These are phyloP conservation scores for Porites australiensis DNA, from an alignment of 64 coral and sea anemone genomes.

Conservation along the genomic window DNA sequence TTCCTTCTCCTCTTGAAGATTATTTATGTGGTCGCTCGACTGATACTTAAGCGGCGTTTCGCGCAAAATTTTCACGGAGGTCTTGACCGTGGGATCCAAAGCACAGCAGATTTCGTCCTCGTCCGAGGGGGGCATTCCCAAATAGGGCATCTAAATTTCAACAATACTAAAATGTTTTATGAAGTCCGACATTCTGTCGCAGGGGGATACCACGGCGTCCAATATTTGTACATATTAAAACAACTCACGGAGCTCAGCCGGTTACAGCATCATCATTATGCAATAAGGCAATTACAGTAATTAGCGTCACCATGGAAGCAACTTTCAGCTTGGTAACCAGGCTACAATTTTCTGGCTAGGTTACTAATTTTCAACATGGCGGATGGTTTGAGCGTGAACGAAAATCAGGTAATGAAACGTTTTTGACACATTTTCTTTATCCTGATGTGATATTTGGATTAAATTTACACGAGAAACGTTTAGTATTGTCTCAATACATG, in stretches of 20 bases:
- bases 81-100: conserved; percentile 65
- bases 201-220: conserved; percentile 8
- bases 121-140: not conserved
- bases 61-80: conserved; percentile 72
- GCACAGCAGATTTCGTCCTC: conserved; percentile 9
- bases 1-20: conserved; percentile 93
- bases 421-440: too few relatives aligned
- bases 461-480: too few relatives aligned
- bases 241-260: not conserved
- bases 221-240: not conserved
- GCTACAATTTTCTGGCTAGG: not conserved
- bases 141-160: not conserved
- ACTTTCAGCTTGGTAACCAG: not conserved
- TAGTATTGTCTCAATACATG: too few relatives aligned
- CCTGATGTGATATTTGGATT: too few relatives aligned
- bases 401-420: not conserved
- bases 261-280: not conserved
- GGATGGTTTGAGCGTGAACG: not conserved
- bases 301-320: conserved; percentile 40
- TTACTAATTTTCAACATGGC: conserved; percentile 26
- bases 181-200: not conserved
- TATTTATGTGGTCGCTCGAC: conserved; percentile 83
- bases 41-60: conserved; percentile 86
- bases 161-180: not conserved
- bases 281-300: conserved; percentile 1